Base-by-base conservation (phyloP, 1,140 invertebrate species). In the Zaprionus vittiger region DNA sequence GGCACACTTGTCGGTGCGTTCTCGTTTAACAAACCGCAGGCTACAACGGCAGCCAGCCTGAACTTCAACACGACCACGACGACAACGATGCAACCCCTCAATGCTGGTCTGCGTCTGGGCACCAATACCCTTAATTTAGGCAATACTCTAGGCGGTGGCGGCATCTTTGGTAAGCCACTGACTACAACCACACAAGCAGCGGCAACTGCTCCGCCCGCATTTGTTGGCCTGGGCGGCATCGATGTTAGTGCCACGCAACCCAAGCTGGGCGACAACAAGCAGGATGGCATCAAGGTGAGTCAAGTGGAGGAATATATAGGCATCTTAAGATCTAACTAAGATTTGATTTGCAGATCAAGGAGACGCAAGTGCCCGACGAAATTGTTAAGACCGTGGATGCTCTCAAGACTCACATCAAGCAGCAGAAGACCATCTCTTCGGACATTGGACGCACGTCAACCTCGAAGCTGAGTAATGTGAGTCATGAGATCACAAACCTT, bases 371-470 rank as follows among this genome's bases (percentile, higher is more conserved):
- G 65, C 97, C 97, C 11, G 96, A 96, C 84, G 96, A 97, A 93
- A 94, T 97, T 44, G 91, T 92, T 4, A 93, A 93, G 22, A 93
- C 93, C 0, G 94, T 95, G 56, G 94, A 95, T 69, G 89, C 93
- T 26, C 95, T 94, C 75, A 98, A 97, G 83, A 95, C 95, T 64
- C 96, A 96, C 93, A 96, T 98, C 0, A 97, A 97, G 93, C 95
- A 96, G 62, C 96, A 98, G 91, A 98, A 98, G 93, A 93, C 94
- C 0, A 93, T 96, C 9, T 96, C 96, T 76, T 97, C 97, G 1
- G 97, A 97, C 79, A 96, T 98, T 61, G 95, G 97, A 64, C 93
- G 97, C 59, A 89, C 92, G 5, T 92, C 92, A 17, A 87, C 85
- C 0, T 87, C 87, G 3, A 93, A 93, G 60, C 68, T 93, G 2